Evolutionary conservation across 2,888 invertebrate species (phyloP).

Genomic region (Lithophane semibrunnea): DNA sequence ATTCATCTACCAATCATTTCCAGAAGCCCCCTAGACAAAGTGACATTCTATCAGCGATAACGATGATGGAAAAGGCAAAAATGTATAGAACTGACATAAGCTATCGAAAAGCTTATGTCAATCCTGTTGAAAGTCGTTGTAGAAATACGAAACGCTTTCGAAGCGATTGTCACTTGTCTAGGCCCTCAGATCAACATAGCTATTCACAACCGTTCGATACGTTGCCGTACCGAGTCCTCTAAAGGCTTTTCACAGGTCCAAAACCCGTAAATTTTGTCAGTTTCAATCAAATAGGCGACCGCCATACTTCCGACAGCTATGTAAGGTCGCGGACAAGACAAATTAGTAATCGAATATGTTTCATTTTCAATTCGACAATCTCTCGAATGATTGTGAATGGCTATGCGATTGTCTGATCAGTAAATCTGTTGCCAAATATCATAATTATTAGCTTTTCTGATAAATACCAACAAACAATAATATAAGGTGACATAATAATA

Average conservation of each 20-base stretch:
- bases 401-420: neutral
- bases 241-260: neutral
- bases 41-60: too few species aligned
- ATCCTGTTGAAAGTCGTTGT: too few species aligned
- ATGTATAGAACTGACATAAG: too few species aligned
- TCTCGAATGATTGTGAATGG: too few species aligned
- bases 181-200: too few species aligned
- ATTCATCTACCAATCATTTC: neutral
- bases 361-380: neutral
- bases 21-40: neutral
- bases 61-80: too few species aligned
- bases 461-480: neutral
- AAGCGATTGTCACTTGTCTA: too few species aligned
- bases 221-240: neutral
- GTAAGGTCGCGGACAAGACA: neutral
- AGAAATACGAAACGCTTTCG: too few species aligned
- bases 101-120: too few species aligned
- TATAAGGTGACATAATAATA: neutral
- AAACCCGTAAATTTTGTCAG: neutral
- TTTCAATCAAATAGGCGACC: neutral
- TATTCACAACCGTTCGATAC: neutral
- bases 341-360: neutral
- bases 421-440: neutral
- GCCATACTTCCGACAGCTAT: too few species aligned
- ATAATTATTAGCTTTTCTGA: neutral